Evolutionary conservation across 2,888 invertebrate genomes (phyloP), one percentile per base, ranked within the genome.

Genomic region (Mystacides longicornis): DNA sequence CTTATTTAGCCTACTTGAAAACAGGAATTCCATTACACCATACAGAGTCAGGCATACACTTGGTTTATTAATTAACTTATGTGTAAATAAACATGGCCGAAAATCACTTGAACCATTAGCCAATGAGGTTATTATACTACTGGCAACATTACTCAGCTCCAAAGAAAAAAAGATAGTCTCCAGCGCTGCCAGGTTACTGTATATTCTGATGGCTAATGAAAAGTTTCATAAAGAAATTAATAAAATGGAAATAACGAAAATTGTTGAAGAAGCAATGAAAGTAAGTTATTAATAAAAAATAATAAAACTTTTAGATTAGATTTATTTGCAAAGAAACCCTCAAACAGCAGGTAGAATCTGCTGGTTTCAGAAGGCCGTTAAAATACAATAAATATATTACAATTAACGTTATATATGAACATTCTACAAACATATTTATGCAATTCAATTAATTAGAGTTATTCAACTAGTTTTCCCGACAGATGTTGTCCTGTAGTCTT

Each of bases 1-100:
- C 51, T 72, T 82, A 5, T 68, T 70, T 51, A 77, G 80, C 55
- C 68, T 85, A 53, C 73, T 76, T 45, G 66, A 67, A 48, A 69
- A 72, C 49, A 67, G 66, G 57, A 65, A 66, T 4, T 63, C 64
- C 49, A 68, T 73, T 60, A 70, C 72, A 48, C 70, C 75, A 1
- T 86, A 86, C 65, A 76, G 81, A 43, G 70, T 84, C 61, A 83
- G 85, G 65, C 85, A 83, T 64, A 74, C 80, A n/a, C 77, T 80
- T 7, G 85, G 85, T 3, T 71, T 86, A 11, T 71, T 85, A 20
- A 84, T 85, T 81, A 86, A 86, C 66, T 69, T 86, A 5, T 83
- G 83, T 61, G 71, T 86, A 31, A 77, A 82, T 62, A 72, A 74
- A 21, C 71, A 77, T 58, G 81, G 81, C 3, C 62, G 64, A 52